A percentile compares a stretch with the other conserved stretches of the same genome.
phyloP scores from a whole-genome alignment of 2,113 vertebrate species.

The Heterochromis multidens region DNA sequence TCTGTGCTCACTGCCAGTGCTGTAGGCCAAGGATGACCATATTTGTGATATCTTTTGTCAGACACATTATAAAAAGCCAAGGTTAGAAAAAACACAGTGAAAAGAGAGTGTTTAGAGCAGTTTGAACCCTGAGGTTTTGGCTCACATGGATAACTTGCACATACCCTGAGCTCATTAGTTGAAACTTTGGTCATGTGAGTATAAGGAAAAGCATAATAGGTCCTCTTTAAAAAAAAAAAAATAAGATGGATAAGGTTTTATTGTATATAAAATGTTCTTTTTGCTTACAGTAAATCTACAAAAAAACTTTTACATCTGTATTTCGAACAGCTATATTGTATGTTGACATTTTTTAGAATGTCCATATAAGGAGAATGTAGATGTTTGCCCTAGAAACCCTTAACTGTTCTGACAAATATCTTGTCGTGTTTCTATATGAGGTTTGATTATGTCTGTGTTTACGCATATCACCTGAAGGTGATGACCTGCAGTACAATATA shows the following conservation, averaged over 20 bases:
- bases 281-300: slow-evolving; percentile 25
- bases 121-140: background rate
- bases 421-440: slow-evolving; percentile 43
- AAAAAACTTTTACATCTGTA: slow-evolving; percentile 16
- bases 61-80: background rate
- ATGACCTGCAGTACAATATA: slow-evolving; percentile 20
- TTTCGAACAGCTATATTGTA: slow-evolving; percentile 31
- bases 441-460: slow-evolving; percentile 19
- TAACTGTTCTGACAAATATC: slow-evolving; percentile 30
- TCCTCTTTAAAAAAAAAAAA: background rate
- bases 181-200: background rate
- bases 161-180: background rate
- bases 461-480: background rate
- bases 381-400: slow-evolving; percentile 8
- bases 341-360: slow-evolving; percentile 35
- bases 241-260: background rate
- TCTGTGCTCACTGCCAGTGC: background rate
- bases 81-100: background rate
- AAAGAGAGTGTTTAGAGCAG: background rate
- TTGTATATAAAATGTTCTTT: slow-evolving; percentile 16
- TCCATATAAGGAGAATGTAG: slow-evolving; percentile 35
- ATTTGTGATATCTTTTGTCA: background rate
- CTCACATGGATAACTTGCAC: background rate
- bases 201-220: background rate
- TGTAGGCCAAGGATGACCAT: background rate